Evolutionary conservation across 2,797 vertebrate species (phyloP).

Genomic region (Macropodus opercularis): DNA sequence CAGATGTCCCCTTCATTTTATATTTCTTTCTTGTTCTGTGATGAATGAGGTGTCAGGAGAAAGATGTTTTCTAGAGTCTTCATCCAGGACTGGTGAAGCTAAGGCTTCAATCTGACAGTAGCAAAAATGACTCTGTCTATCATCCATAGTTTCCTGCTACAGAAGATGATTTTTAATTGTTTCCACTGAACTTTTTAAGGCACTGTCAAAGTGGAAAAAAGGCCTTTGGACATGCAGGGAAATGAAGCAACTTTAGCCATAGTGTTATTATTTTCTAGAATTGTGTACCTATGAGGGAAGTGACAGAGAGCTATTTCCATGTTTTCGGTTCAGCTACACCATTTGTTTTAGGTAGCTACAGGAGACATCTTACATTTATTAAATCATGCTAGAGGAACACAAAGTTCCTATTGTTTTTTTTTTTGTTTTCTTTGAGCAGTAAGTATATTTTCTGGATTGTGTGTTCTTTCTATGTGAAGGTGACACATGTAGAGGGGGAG

Average conservation of each 20-base stretch:
- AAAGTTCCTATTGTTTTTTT: neutral
- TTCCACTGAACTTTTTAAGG: slow-evolving; percentile 18
- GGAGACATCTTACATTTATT: slow-evolving; percentile 7
- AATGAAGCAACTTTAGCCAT: neutral
- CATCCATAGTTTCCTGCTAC: slow-evolving; percentile 14
- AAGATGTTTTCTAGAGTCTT: slow-evolving; percentile 64
- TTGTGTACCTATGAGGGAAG: neutral
- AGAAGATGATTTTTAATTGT: slow-evolving; percentile 50
- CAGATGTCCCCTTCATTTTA: slow-evolving; percentile 67
- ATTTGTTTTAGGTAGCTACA: slow-evolving; percentile 1
- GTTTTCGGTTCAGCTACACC: neutral
- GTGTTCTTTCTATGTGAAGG: slow-evolving; percentile 15
- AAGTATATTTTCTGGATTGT: slow-evolving; percentile 19
- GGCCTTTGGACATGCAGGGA: neutral
- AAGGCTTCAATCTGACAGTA: slow-evolving; percentile 35
- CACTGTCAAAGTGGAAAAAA: slow-evolving; percentile 7
- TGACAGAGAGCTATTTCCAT: slow-evolving; percentile 9
- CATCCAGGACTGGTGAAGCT: slow-evolving; percentile 43
- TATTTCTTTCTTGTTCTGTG: slow-evolving; percentile 58
- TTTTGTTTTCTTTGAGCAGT: slow-evolving; percentile 19
- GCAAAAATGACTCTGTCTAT: slow-evolving; percentile 66
- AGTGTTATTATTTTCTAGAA: slow-evolving; percentile 10
- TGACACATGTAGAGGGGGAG: neutral
- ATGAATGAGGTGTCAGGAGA: slow-evolving; percentile 75
- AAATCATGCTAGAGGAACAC: slow-evolving; percentile 2